These are phyloP conservation scores for Trachythela sp. DNA, from an alignment of 64 coral and sea anemone genomes.

Conservation along the genomic window DNA sequence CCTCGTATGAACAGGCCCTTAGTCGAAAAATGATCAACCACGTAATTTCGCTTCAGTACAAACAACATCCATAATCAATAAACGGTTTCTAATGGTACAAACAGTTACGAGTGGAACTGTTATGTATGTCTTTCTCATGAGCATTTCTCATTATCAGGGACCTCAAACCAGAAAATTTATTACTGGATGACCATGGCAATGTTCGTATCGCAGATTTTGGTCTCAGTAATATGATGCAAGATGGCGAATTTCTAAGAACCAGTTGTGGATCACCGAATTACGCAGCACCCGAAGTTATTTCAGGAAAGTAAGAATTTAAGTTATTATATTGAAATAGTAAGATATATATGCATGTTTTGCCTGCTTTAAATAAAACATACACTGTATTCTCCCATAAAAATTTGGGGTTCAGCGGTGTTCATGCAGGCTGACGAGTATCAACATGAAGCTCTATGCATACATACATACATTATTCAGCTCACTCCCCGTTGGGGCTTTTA, in stretches of 20 bases:
- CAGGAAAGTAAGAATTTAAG: constrained; percentile 79
- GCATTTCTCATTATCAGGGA: constrained; percentile 49
- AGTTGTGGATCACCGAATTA: constrained; percentile 99
- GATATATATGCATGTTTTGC: background rate
- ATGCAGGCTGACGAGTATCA: too few relatives aligned
- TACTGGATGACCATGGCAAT: constrained; percentile 81
- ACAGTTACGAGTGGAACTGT: background rate
- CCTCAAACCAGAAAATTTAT: constrained; percentile 88
- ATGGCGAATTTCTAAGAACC: constrained; percentile 93
- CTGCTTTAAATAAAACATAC: background rate
- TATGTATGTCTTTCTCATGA: background rate
- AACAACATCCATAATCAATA: too few relatives aligned
- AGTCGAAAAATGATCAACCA: too few relatives aligned
- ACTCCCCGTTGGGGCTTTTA: too few relatives aligned
- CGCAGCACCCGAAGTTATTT: constrained; percentile 97
- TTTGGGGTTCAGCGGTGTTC: too few relatives aligned
- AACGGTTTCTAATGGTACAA: too few relatives aligned
- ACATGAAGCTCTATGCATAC: too few relatives aligned
- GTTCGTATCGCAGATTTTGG: constrained; percentile 99
- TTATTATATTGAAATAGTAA: background rate
- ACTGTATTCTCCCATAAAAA: too few relatives aligned
- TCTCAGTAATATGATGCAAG: constrained; percentile 93
- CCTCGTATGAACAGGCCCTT: too few relatives aligned
- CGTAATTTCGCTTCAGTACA: too few relatives aligned
- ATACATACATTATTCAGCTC: too few relatives aligned